Evolutionary conservation across 2,113 vertebrate species (phyloP), one percentile per base, ranked within the genome.

Genomic region (Paramisgurnus dabryanus): DNA sequence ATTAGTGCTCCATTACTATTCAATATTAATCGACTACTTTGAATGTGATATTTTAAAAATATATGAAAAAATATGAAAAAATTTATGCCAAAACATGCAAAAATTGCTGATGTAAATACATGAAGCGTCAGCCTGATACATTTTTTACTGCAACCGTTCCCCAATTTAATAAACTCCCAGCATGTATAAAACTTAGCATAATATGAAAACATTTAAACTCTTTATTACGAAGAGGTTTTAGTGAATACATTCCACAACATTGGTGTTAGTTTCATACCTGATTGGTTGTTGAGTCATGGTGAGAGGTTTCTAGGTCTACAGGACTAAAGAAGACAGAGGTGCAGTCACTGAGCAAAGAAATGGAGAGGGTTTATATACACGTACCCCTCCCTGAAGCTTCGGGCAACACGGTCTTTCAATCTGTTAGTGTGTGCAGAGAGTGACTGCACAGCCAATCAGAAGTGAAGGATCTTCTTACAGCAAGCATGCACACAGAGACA

Each of bases 211-310:
- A 15, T 50, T 13, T 12, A 12, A 50, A 50, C 10, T 3, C 17
- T 7, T 8, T 17, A 41, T 55, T n/a, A 40, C 27, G 3, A 39
- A 39, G 7, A 0, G 7, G 50, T 53, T 53, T 15, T 41, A 22
- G 12, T 53, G 6, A 55, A 17, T 18, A 6, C 40, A 61, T 5
- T 50, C 12, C 34, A n/a, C 8, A 10, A 64, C 12, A 12, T 22
- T 68, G 4, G 12, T 45, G 47, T 0, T n/a, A 17, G 2, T n/a
- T n/a, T 47, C 89, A 17, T 93, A 93, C 93, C 93, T 94, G 61
- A 94, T 92, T 76, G 92, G 92, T 74, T 94, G 93, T 73, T 94
- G 91, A 82, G 92, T 82, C 94, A 95, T 95, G 80, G 85, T 89
- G 71, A 66, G 87, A 81, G 77, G 83, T 12, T 34, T 11, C 67